Evolutionary conservation across 2,797 vertebrate species (phyloP).

Genomic region (Ibycter americanus): DNA sequence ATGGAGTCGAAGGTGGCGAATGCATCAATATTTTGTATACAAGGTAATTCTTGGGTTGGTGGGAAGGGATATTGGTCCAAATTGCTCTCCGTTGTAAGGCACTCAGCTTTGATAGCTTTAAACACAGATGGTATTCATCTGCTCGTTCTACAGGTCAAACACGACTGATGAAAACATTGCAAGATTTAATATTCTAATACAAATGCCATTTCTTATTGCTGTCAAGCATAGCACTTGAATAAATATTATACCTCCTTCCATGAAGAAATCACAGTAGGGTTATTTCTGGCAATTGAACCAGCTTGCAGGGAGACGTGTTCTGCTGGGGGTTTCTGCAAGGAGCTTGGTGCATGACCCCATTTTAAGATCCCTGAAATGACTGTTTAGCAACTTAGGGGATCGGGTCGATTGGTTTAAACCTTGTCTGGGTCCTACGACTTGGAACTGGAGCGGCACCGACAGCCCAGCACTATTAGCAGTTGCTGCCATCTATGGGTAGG

Average conservation of each 20-base stretch:
- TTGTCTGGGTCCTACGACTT: neutral
- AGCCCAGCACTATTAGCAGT: neutral
- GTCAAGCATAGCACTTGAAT: neutral
- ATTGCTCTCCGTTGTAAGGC: neutral
- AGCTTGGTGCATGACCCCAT: neutral
- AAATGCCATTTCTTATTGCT: conserved; percentile 6
- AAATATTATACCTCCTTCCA: neutral
- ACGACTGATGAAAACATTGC: neutral
- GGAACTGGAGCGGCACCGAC: neutral
- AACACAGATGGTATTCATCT: neutral
- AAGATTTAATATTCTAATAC: conserved; percentile 3
- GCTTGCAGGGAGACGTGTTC: neutral
- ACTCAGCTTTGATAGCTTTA: neutral
- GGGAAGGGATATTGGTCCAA: neutral
- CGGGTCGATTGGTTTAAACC: conserved; percentile 6
- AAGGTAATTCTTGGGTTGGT: neutral
- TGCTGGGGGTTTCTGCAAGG: neutral
- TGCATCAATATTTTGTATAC: neutral
- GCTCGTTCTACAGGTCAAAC: neutral
- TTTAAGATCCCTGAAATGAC: neutral
- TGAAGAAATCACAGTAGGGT: neutral
- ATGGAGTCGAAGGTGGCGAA: neutral
- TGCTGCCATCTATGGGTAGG: conserved; percentile 63
- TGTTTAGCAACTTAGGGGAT: neutral
- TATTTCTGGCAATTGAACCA: neutral